A percentile compares a stretch with the other conserved stretches of the same genome.
Evolutionary conservation across 2,797 vertebrate genomes (phyloP).

Genomic region (Monodelphis domestica): DNA sequence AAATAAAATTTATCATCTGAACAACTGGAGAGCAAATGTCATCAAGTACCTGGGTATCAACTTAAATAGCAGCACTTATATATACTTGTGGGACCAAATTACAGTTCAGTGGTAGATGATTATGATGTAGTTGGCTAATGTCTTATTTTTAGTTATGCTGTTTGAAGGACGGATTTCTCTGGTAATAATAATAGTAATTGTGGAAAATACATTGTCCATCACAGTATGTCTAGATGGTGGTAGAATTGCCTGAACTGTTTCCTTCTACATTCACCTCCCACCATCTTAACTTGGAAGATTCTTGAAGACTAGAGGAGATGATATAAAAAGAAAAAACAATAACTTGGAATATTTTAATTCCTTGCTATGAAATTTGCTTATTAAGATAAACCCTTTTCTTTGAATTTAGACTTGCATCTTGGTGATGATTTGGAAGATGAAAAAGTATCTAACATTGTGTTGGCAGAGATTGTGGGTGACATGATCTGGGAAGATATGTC

Average conservation of each 20-base stretch:
- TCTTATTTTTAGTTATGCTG: slow-evolving; percentile 21
- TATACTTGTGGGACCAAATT: slow-evolving; percentile 29
- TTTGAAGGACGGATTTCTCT: not conserved
- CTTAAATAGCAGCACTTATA: slow-evolving; percentile 45
- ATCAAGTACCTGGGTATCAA: not conserved
- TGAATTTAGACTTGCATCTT: slow-evolving; percentile 86
- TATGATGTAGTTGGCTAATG: slow-evolving; percentile 1
- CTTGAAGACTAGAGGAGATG: slow-evolving; percentile 16
- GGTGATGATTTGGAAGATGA: slow-evolving; percentile 70
- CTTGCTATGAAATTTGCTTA: slow-evolving; percentile 11
- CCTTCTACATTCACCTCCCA: not conserved
- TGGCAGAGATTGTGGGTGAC: slow-evolving; percentile 90
- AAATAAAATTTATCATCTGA: not conserved
- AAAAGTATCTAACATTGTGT: slow-evolving; percentile 19
- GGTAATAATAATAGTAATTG: slow-evolving; percentile 28
- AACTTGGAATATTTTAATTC: not conserved
- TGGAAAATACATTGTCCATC: slow-evolving; percentile 3
- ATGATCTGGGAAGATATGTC: slow-evolving; percentile 95
- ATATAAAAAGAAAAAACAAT: not conserved
- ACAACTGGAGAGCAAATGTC: not conserved
- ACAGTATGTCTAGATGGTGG: not conserved
- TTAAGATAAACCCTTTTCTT: slow-evolving; percentile 50
- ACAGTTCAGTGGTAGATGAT: slow-evolving; percentile 23
- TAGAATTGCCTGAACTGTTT: slow-evolving; percentile 36
- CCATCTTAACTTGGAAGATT: slow-evolving; percentile 29